A percentile compares a stretch with the other conserved stretches of the same genome.
Evolutionary conservation across 2,797 vertebrate species (phyloP).

Genomic region (Steatocranus sp.): DNA sequence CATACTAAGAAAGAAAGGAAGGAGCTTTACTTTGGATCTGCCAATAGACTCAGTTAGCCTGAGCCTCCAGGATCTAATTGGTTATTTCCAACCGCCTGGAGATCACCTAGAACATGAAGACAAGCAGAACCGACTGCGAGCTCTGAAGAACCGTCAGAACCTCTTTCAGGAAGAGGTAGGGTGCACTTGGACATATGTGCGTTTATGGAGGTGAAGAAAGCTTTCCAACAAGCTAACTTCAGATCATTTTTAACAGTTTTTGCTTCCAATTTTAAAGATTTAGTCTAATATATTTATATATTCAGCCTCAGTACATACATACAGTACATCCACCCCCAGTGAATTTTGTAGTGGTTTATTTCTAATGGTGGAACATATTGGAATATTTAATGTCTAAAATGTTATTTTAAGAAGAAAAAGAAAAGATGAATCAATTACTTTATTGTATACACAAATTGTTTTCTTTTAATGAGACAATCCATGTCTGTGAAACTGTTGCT

Average conservation of each 20-base stretch:
- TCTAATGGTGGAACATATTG: rapidly evolving
- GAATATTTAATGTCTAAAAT: background rate
- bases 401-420: background rate
- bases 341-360: background rate
- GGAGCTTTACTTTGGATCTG: constrained; percentile 77
- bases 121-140: constrained; percentile 90
- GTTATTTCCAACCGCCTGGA: constrained; percentile 92
- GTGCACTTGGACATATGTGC: background rate
- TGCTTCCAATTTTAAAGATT: background rate
- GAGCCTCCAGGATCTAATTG: constrained; percentile 90
- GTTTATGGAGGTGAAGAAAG: background rate
- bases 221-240: background rate
- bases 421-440: background rate
- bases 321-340: background rate
- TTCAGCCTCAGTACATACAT: background rate
- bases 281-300: background rate
- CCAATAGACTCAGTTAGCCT: constrained; percentile 91
- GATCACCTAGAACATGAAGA: constrained; percentile 94
- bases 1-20: constrained; percentile 83
- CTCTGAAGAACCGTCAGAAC: constrained; percentile 95
- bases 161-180: constrained; percentile 96
- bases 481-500: background rate
- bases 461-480: background rate
- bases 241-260: background rate
- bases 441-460: background rate